Evolutionary conservation across 2,113 vertebrate species (phyloP).

Genomic region (Mungos mungo): DNA sequence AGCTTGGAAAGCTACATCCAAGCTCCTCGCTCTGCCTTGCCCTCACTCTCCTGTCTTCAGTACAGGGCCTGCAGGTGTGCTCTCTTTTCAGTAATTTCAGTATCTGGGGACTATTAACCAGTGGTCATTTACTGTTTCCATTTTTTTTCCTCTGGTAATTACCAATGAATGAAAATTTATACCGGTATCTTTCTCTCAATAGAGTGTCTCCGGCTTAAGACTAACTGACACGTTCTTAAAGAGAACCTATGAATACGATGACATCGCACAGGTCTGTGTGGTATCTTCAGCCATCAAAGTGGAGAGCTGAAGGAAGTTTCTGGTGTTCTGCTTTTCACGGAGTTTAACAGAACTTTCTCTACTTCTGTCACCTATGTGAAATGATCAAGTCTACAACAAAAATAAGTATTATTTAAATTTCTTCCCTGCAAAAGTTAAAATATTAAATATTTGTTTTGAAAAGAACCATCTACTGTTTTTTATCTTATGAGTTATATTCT

Average conservation of each 20-base stretch:
- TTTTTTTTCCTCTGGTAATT: slow-evolving; percentile 30
- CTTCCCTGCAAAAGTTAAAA: slow-evolving; percentile 58
- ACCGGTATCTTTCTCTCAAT: slow-evolving; percentile 66
- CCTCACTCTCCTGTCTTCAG: slow-evolving; percentile 93
- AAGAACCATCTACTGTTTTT: slow-evolving; percentile 58
- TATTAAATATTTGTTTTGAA: slow-evolving; percentile 73
- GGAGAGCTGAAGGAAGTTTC: slow-evolving; percentile 84
- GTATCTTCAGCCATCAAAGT: slow-evolving; percentile 90
- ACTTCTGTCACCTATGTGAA: slow-evolving; percentile 55
- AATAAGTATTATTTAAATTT: slow-evolving; percentile 75
- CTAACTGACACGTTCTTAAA: slow-evolving; percentile 97
- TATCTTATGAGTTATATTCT: slow-evolving; percentile 55
- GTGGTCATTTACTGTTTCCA: not conserved
- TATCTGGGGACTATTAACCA: not conserved
- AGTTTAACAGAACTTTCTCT: slow-evolving; percentile 76
- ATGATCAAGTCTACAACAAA: slow-evolving; percentile 50
- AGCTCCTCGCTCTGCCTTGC: slow-evolving; percentile 93
- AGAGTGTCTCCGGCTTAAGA: slow-evolving; percentile 97
- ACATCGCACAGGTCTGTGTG: slow-evolving; percentile 98
- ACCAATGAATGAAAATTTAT: slow-evolving; percentile 46
- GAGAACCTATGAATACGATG: slow-evolving; percentile 98
- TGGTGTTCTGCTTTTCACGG: not conserved
- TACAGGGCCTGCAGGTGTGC: slow-evolving; percentile 95
- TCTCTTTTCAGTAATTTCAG: not conserved
- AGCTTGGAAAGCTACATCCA: slow-evolving; percentile 95